A percentile compares a stretch with the other conserved stretches of the same genome.
phyloP scores from a whole-genome alignment of 2,797 vertebrate genomes.

The Smutsia gigantea region DNA sequence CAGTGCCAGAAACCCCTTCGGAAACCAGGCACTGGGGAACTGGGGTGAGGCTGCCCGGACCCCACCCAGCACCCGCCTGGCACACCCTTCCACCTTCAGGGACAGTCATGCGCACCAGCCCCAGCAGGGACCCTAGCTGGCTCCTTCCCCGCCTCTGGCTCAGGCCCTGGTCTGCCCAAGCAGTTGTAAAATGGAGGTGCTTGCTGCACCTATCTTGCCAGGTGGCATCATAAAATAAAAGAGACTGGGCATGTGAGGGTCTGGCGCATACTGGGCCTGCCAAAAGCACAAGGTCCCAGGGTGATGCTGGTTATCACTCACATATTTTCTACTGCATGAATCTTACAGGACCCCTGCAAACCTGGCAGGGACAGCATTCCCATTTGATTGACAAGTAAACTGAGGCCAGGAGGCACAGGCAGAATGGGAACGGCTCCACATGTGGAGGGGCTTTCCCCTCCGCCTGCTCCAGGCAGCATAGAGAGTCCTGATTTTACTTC shows the following conservation, averaged over 20 bases:
- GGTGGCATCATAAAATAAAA: neutral
- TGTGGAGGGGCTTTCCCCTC: neutral
- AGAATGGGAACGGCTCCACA: neutral
- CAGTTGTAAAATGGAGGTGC: neutral
- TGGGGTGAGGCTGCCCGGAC: neutral
- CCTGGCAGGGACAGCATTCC: neutral
- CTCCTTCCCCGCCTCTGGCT: neutral
- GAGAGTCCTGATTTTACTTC: neutral
- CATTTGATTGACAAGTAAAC: neutral
- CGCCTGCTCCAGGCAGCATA: neutral
- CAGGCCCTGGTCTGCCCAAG: neutral
- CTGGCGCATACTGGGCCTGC: neutral
- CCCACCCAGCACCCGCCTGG: neutral
- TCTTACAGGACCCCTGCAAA: accelerated
- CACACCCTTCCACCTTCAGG: neutral
- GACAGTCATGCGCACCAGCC: neutral
- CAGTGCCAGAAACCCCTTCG: conserved; percentile 36
- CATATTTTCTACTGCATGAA: neutral
- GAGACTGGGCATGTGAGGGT: neutral
- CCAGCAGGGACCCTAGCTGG: neutral
- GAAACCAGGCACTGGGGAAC: neutral
- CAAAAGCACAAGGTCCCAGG: neutral
- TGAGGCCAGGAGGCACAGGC: neutral
- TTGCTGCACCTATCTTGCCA: neutral
- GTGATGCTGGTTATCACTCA: too few relatives aligned